Evolutionary conservation across 2,888 invertebrate species (phyloP).

Genomic region (Brachypterus glaber): DNA sequence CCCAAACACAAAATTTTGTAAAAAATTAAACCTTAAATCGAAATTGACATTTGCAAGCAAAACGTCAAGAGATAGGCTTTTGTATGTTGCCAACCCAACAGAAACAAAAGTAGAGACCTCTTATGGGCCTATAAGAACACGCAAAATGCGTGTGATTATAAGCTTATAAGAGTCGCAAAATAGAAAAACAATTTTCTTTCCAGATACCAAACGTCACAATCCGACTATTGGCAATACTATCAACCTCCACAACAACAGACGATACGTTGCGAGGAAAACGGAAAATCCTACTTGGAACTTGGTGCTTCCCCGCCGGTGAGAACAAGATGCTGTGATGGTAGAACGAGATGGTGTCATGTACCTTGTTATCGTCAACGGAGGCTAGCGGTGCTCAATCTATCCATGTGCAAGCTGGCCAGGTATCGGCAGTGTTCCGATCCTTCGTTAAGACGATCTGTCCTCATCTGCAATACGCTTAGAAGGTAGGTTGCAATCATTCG

Average conservation of each 20-base stretch:
- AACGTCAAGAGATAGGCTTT: too few relatives aligned
- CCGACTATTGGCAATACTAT: conserved; percentile 43
- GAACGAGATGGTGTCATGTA: conserved; percentile 61
- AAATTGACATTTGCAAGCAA: too few relatives aligned
- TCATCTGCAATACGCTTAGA: conserved; percentile 86
- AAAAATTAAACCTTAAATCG: too few relatives aligned
- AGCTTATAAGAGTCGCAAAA: too few relatives aligned
- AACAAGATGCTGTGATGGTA: conserved; percentile 39
- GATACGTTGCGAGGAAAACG: conserved; percentile 80
- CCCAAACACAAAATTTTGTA: too few relatives aligned
- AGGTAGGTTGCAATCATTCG: too few relatives aligned
- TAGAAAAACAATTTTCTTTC: conserved; percentile 22
- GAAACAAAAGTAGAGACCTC: too few relatives aligned
- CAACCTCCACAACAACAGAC: conserved; percentile 58
- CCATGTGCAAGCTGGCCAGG: conserved; percentile 83
- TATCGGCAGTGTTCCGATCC: conserved; percentile 84
- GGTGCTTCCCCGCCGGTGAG: conserved; percentile 50
- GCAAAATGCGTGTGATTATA: too few relatives aligned
- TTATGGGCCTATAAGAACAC: too few relatives aligned
- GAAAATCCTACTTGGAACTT: conserved; percentile 80
- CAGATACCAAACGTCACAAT: conserved; percentile 34
- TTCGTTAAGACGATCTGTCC: conserved; percentile 78
- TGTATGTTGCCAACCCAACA: too few relatives aligned
- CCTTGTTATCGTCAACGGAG: conserved; percentile 79
- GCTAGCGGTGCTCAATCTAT: conserved; percentile 81